Percentiles rank a stretch among this genome's conserved stretches.
These are phyloP conservation scores for Megalurothrips usitatus DNA, from an alignment of 2,888 invertebrate species.

Conservation along the genomic window DNA sequence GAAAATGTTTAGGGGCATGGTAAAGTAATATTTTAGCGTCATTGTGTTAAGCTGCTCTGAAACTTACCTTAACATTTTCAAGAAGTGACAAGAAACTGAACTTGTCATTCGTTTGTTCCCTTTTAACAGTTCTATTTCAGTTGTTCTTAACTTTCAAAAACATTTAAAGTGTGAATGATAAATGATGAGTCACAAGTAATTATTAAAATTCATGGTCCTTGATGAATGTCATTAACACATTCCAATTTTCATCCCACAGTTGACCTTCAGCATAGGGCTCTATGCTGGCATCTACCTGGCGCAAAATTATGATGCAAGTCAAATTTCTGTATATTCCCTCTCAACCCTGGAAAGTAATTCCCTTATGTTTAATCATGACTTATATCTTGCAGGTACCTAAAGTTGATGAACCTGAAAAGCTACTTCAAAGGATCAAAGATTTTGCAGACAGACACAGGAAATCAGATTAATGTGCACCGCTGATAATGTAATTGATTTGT, in stretches of 20 bases:
- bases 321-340: not conserved
- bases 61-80: no score
- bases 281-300: slow-evolving; percentile 69
- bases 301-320: slow-evolving; percentile 69
- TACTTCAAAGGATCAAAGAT: slow-evolving; percentile 65
- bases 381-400: slow-evolving; percentile 62
- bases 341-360: not conserved
- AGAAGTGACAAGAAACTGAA: no score
- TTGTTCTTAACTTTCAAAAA: no score
- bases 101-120: no score
- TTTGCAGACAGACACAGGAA: slow-evolving; percentile 52
- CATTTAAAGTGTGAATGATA: no score
- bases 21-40: no score
- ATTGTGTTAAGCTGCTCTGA: no score
- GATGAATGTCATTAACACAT: not conserved
- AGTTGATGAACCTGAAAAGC: slow-evolving; percentile 74
- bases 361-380: not conserved
- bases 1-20: no score
- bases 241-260: slow-evolving; percentile 51
- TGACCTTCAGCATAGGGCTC: slow-evolving; percentile 63
- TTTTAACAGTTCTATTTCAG: no score
- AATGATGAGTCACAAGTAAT: no score
- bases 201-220: no score
- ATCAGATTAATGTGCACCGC: slow-evolving; percentile 5
- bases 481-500: slow-evolving; percentile 1